Evolutionary conservation across 2,113 vertebrate genomes (phyloP), one percentile per base, ranked within the genome.

Genomic region (Glaucidium brasilianum): DNA sequence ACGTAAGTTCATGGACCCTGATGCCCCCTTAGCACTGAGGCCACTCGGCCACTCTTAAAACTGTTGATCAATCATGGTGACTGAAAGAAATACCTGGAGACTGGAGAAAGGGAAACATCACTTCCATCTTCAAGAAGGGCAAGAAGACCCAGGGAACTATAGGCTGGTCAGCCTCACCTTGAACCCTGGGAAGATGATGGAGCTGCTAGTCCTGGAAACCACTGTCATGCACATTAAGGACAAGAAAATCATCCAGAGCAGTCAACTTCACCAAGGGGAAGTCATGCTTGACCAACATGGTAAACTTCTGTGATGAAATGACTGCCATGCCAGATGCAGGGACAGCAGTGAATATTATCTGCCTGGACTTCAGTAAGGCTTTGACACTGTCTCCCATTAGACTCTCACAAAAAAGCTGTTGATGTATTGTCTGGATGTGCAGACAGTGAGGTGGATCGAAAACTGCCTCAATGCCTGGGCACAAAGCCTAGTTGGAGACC

Each of bases 11-110:
- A 53, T 4, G 8, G 29, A 41, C 37, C 30, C 29, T 47, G 14
- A 39, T 4, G 10, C 43, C 4, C 35, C 34, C 32, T 0, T 1
- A 63, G n/a, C 0, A 2, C 50, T 29, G 7, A 72, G 43, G 23
- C 1, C 39, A 15, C 26, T 75, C 34, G 19, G 34, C 18, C 23
- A 27, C 19, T 37, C 15, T 45, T 53, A 10, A 52, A 67, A 60
- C 2, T 1, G 0, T 8, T 29, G 21, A 29, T 37, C 15, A 60
- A 37, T 53, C 7, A 52, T 11, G 15, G 34, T 2, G 6, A 59
- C 23, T 73, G n/a, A 10, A 18, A 50, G 35, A 59, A 59, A 26
- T 4, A 89, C 4, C 10, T 52, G 45, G 53, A 83, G 37, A 68
- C 35, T 67, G 12, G 34, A 59, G 14, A 68, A 75, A 53, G 37